Base-by-base conservation (phyloP, 2,797 vertebrate genomes). In the Alcedo atthis region DNA sequence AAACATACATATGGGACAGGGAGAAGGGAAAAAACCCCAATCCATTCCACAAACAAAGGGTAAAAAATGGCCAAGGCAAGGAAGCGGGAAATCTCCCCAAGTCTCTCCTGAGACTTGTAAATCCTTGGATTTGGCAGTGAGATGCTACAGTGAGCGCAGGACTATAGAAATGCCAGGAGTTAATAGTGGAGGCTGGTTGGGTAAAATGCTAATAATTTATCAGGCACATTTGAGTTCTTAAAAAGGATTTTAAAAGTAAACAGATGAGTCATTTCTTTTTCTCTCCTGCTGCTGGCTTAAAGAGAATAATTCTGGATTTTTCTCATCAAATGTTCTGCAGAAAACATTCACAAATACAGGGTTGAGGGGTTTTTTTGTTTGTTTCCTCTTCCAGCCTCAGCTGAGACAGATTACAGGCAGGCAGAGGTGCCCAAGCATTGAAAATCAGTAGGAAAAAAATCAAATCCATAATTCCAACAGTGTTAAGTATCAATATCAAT, bases 181-280 rank as follows among this genome's bases (percentile, higher is more conserved):
- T 81, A 82, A 77, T 3, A 67, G 48, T 4, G 8, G 42, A 71
- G 70, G 53, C 59, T 74, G 67, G 10, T 21, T 67, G 59, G 62
- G 21, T 49, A 63, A 90, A 91, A 96, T 32, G 17, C 58, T 73
- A 70, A 66, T 54, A 80, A 94, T 88, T 86, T 91, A 92, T 86
- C 87, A 80, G 53, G 33, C 1, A 0, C 5, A 0, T 80, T 30
- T 19, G 25, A 51, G 73, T 90, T 81, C 68, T 85, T 84, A 33
- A 70, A 64, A 76, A 85, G 61, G 64, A 61, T 64, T 94, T 88
- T 16, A 25, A 43, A 94, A 92, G 90, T 94, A 90, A 94, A 94
- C 75, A 91, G 57, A 86, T 49, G 68, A 93, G 70, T 94, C 28
- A 94, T 71, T 82, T 80, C 43, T 84, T 87, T 77, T 42, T 68